phyloP scores from a whole-genome alignment of 2,113 vertebrate genomes.

The Burhinus bistriatus region DNA sequence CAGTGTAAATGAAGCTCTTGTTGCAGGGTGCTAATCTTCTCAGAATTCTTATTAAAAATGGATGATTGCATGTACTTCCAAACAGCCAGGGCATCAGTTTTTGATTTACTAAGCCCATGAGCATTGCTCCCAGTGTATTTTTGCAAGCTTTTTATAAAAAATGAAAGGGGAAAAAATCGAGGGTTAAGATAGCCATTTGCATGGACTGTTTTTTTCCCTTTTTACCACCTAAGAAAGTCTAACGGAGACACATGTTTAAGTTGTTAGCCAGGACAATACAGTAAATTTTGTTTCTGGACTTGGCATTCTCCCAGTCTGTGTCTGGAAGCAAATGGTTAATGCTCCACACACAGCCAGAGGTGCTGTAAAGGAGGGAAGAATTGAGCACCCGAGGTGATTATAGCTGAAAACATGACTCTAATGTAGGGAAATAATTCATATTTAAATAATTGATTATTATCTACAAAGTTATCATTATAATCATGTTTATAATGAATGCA shows the following conservation, averaged over 20 bases:
- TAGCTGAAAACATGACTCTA: constrained; percentile 68
- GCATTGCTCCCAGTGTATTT: neutral
- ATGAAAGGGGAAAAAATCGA: neutral
- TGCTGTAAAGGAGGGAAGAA: constrained; percentile 44
- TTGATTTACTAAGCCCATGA: constrained; percentile 12
- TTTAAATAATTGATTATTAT: constrained; percentile 73
- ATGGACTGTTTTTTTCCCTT: neutral
- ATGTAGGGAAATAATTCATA: constrained; percentile 70
- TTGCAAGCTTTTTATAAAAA: neutral
- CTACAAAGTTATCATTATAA: constrained; percentile 72
- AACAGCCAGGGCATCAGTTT: constrained; percentile 3
- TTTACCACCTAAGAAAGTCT: neutral
- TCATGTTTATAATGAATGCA: constrained; percentile 71
- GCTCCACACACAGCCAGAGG: constrained; percentile 25
- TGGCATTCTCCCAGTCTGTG: neutral
- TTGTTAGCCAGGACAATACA: neutral
- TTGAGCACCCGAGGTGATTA: constrained; percentile 53
- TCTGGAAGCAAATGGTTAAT: constrained; percentile 52
- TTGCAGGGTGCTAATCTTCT: constrained; percentile 57
- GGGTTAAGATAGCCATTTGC: neutral
- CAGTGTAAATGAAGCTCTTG: constrained; percentile 33
- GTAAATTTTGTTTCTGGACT: neutral
- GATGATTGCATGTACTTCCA: constrained; percentile 20
- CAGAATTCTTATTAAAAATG: constrained; percentile 67
- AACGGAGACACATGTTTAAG: neutral